Base-by-base conservation (phyloP, 2,113 vertebrate species). In the Jaculus jaculus region DNA sequence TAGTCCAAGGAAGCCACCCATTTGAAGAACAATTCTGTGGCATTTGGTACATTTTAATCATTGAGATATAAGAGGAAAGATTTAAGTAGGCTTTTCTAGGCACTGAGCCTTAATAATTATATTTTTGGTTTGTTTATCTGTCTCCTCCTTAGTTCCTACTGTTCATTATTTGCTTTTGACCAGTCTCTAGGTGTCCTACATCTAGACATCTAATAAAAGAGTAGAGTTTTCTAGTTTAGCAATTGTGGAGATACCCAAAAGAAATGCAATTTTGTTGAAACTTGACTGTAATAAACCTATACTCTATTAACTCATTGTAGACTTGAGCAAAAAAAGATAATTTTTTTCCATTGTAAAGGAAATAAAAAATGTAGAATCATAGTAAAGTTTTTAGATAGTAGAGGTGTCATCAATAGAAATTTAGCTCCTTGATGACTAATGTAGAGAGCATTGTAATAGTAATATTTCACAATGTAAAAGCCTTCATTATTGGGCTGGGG, bases 21-120 rank as follows among this genome's bases (percentile, higher is more conserved):
- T 82, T 89, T 9, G 26, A 74, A 89, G 37, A 83, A 60, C 34
- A 79, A 26, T 75, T 83, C 85, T 92, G 63, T 94, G 63, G 20
- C 68, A 77, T 78, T 91, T 85, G 23, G 2, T 71, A 74, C 65
- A 58, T 71, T 77, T 89, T 73, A 85, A 12, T 91, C 66, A 79
- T 90, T 26, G 9, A 82, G 69, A 92, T 51, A 74, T 2, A 34
- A 58, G 28, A 91, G 34, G 12, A 68, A 93, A 85, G 51, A 37
- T n/a, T 23, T 69, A 58, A 82, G 30, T n/a, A 73, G 21, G 3
- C 10, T 92, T 34, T 61, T 87, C 20, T 61, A n/a, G 26, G 63
- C 65, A 34, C 51, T 60, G 26, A 63, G 3, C 17, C n/a, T 13
- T 17, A 28, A 9, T 20, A 60, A 47, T 9, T 61, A 37, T 79